A percentile compares a stretch with the other conserved stretches of the same genome.
Conservation (phyloP, 2,113 vertebrate species). For the Aegithalos caudatus region DNA sequence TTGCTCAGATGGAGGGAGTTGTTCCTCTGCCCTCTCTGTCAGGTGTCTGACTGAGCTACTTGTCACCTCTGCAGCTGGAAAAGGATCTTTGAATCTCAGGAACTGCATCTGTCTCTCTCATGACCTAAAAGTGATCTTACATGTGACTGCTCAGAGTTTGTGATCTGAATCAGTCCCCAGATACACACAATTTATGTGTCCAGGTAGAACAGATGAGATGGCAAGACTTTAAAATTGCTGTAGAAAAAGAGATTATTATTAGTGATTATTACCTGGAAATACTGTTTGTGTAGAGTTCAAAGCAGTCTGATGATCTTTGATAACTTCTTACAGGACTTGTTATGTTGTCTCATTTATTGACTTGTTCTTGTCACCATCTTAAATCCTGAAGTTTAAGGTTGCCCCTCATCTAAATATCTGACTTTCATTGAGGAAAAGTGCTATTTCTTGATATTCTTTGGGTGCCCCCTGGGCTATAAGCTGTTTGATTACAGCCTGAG, state of each 20-base stretch:
- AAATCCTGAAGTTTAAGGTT: not conserved
- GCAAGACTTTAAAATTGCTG: not conserved
- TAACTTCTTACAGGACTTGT: not conserved
- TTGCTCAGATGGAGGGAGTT: not conserved
- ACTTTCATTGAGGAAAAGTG: not conserved
- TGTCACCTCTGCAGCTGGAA: not conserved
- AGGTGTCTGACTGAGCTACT: not conserved
- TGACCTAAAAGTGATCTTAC: not conserved
- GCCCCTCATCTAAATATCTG: not conserved
- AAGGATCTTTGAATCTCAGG: not conserved
- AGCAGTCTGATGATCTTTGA: not conserved
- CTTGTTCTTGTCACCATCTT: not conserved
- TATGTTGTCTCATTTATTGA: not conserved
- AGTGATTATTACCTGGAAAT: not conserved
- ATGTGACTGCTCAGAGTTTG: not conserved
- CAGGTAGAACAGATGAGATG: not conserved
- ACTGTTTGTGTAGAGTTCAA: not conserved
- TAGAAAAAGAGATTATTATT: not conserved
- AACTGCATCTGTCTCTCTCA: accelerated
- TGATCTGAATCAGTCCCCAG: not conserved
- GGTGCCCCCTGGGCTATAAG: not conserved
- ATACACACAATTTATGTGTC: not conserved
- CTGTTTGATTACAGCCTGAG: not conserved
- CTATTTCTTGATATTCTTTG: not conserved
- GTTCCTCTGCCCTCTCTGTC: not conserved